A percentile compares a stretch with the other conserved stretches of the same genome.
Evolutionary conservation across 1,140 invertebrate species (phyloP).

Genomic region (Zeugodacus cucurbitae): DNA sequence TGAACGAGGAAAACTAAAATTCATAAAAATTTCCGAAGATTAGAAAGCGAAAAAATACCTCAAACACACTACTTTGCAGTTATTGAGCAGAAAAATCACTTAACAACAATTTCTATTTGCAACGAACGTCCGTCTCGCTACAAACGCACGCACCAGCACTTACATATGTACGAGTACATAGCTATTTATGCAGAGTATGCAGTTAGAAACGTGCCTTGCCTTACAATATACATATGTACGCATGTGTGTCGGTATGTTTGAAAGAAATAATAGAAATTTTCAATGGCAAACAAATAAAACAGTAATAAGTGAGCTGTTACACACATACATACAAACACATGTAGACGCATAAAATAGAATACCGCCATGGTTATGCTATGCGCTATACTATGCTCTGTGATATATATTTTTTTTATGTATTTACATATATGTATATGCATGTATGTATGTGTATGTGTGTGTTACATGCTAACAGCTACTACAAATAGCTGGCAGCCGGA

Average conservation of each 20-base stretch:
- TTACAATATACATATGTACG: neutral
- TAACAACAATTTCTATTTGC: constrained; percentile 38
- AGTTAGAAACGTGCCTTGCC: neutral
- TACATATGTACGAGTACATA: neutral
- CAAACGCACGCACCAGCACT: neutral
- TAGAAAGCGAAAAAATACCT: constrained; percentile 37
- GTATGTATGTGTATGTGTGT: neutral
- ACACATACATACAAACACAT: neutral
- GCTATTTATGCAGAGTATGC: neutral
- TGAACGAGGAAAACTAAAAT: neutral
- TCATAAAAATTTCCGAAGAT: neutral
- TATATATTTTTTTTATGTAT: no score
- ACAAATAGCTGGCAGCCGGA: neutral
- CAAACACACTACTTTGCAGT: neutral
- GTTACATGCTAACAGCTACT: neutral
- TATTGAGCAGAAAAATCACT: constrained; percentile 22
- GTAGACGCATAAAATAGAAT: neutral
- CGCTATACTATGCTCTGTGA: neutral
- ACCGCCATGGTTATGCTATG: neutral
- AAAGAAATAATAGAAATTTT: constrained; percentile 24
- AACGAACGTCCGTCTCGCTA: neutral
- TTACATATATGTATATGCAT: neutral
- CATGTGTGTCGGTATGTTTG: neutral
- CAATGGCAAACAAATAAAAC: constrained; percentile 4
- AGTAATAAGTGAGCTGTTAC: neutral